Evolutionary conservation across 2,888 invertebrate genomes (phyloP).

Genomic region (Formica aserva): DNA sequence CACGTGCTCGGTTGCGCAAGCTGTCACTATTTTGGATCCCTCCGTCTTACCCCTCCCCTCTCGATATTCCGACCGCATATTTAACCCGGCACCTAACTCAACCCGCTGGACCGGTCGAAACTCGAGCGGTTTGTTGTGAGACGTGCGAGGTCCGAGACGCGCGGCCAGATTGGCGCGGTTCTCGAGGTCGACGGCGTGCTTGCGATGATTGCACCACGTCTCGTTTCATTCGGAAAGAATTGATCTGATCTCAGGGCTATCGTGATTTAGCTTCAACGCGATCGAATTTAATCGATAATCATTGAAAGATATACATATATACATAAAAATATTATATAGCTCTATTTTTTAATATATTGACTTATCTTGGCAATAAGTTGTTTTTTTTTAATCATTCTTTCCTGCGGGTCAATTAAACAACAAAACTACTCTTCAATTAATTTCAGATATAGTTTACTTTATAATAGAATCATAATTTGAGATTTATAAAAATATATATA

Average conservation of each 20-base stretch:
- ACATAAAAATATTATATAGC: no score
- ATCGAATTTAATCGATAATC: not conserved
- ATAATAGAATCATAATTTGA: no score
- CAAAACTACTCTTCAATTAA: no score
- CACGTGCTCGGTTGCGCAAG: constrained; percentile 85
- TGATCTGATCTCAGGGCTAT: not conserved
- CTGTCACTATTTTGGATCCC: constrained; percentile 84
- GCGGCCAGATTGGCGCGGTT: constrained; percentile 19
- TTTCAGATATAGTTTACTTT: no score
- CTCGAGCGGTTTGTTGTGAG: constrained; percentile 43
- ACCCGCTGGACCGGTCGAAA: constrained; percentile 43
- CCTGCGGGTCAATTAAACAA: no score
- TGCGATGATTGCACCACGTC: constrained; percentile 8
- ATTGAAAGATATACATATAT: not conserved
- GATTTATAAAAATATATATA: no score
- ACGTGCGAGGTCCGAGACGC: not conserved
- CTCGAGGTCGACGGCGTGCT: constrained; percentile 40
- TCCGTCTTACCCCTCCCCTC: constrained; percentile 12
- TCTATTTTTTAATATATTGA: no score
- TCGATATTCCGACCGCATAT: constrained; percentile 81
- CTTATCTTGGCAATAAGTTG: no score
- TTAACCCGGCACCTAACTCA: constrained; percentile 84
- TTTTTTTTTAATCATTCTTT: no score
- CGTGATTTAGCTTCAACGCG: not conserved
- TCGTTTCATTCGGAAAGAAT: not conserved